phyloP scores from a whole-genome alignment of 1,140 invertebrate genomes.

The Drosophila erecta region DNA sequence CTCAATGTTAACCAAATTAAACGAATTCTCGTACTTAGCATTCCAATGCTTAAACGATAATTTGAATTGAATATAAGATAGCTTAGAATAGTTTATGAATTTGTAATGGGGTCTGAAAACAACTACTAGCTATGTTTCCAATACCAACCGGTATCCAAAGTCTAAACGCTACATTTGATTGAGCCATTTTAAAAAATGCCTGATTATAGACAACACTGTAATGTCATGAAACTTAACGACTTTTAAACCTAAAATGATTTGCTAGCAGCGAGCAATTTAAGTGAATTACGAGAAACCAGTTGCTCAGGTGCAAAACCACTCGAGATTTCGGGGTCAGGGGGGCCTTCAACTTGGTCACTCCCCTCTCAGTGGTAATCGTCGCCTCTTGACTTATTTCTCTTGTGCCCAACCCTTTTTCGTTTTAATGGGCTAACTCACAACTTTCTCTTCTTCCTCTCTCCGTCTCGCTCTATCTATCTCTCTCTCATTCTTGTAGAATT shows the following conservation, averaged over 20 bases:
- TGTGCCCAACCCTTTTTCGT: background rate
- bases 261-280: background rate
- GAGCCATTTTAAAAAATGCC: background rate
- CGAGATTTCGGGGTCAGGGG: constrained; percentile 5
- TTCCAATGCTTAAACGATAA: background rate
- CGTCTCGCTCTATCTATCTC: too few species aligned
- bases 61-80: background rate
- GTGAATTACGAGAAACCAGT: constrained; percentile 14
- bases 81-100: background rate
- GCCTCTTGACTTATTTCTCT: background rate
- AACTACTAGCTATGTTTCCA: background rate
- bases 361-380: background rate
- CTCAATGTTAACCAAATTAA: too few species aligned
- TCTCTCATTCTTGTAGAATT: constrained; percentile 2
- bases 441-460: constrained; percentile 12
- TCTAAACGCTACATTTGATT: background rate
- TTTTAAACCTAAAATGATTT: constrained; percentile 7
- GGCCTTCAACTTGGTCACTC: constrained; percentile 10
- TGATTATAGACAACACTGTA: background rate
- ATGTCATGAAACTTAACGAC: background rate
- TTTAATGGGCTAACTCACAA: background rate
- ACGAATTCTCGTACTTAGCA: background rate
- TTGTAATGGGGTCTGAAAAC: background rate
- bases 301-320: constrained; percentile 10
- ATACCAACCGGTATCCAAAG: constrained; percentile 3